phyloP scores from a whole-genome alignment of 2,797 vertebrate genomes.

The Argya squamiceps region DNA sequence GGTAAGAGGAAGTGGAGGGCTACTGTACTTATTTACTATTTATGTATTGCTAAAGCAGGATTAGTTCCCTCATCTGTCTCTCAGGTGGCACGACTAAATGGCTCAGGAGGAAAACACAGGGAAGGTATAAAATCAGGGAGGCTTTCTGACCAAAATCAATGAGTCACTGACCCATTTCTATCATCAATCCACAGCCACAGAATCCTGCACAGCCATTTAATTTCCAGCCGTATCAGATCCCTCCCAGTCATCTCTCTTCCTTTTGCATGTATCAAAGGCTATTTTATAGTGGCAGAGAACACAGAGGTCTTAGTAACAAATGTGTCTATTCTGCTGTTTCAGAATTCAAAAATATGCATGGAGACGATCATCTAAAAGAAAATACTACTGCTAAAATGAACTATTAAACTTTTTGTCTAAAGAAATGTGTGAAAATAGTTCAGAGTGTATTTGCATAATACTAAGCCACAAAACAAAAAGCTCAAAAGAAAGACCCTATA shows the following conservation, averaged over 20 bases:
- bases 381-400: neutral
- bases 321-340: neutral
- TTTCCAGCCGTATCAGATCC: neutral
- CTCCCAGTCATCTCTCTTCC: neutral
- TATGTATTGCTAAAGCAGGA: neutral
- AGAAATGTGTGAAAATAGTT: neutral
- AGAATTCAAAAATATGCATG: neutral
- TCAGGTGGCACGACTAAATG: neutral
- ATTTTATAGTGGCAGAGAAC: neutral
- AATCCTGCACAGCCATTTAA: neutral
- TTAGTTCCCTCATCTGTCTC: neutral
- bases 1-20: neutral
- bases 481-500: neutral
- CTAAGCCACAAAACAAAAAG: neutral
- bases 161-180: neutral
- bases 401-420: neutral
- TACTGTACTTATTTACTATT: neutral
- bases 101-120: neutral
- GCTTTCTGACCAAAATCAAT: neutral
- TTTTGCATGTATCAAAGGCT: neutral
- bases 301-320: neutral
- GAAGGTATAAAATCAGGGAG: neutral
- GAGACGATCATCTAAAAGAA: neutral
- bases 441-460: neutral
- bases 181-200: neutral